Evolutionary conservation across 2,113 vertebrate species (phyloP).

Genomic region (Barnardius zonarius): DNA sequence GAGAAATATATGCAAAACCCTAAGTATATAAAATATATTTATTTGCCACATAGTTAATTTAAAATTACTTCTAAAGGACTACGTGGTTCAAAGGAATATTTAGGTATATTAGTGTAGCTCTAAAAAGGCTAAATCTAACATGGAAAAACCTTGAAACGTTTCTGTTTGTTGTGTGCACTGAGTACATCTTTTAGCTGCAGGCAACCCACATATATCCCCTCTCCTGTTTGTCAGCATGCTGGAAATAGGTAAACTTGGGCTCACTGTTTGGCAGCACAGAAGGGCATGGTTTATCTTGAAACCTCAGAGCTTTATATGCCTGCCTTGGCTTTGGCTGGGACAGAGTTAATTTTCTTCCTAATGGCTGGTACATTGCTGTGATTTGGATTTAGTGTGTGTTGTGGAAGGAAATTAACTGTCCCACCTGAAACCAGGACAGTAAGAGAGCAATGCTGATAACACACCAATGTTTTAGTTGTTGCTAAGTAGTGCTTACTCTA

Average conservation of each 20-base stretch:
- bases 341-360: neutral
- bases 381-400: neutral
- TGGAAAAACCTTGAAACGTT: neutral
- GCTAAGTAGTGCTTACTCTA: neutral
- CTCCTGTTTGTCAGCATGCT: neutral
- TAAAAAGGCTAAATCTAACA: neutral
- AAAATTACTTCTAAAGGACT: slow-evolving; percentile 64
- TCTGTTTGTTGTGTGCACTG: neutral
- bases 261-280: neutral
- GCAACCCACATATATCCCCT: neutral
- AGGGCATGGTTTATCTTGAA: neutral
- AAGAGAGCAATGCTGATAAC: neutral
- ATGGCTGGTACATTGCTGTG: neutral
- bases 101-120: neutral
- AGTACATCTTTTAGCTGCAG: neutral
- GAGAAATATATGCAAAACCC: neutral
- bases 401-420: neutral
- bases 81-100: slow-evolving; percentile 30
- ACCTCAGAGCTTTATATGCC: neutral
- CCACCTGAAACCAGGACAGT: neutral
- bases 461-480: neutral
- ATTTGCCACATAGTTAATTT: slow-evolving; percentile 40
- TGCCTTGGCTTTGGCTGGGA: neutral
- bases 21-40: neutral
- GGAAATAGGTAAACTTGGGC: neutral